A percentile compares a stretch with the other conserved stretches of the same genome.
Evolutionary conservation across 2,797 vertebrate species (phyloP).

Genomic region (Vultur gryphus): DNA sequence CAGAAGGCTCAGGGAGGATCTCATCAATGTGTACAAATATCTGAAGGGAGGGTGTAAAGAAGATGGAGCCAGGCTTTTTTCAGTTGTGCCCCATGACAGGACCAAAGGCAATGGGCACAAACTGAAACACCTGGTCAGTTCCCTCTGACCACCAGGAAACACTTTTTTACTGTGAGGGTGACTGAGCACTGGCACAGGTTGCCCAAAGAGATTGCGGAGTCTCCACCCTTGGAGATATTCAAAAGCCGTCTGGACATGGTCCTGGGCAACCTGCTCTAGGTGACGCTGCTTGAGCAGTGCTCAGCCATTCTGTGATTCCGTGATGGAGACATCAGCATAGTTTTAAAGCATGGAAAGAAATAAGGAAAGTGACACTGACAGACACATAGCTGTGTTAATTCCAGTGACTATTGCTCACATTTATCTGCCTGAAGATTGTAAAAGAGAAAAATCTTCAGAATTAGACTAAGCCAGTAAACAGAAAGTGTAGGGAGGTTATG

Average conservation of each 20-base stretch:
- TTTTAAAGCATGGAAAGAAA: background rate
- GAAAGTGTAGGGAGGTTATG: background rate
- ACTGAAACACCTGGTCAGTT: background rate
- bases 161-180: background rate
- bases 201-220: background rate
- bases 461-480: background rate
- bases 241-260: background rate
- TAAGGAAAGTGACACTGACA: background rate
- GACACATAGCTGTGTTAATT: background rate
- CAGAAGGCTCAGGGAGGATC: background rate
- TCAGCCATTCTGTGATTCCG: background rate
- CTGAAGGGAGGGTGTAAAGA: background rate
- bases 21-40: background rate
- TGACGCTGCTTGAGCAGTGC: background rate
- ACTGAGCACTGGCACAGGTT: background rate
- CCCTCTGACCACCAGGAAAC: background rate
- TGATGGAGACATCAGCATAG: background rate
- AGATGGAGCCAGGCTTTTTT: background rate
- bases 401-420: background rate
- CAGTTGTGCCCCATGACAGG: background rate
- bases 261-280: background rate
- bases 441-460: background rate
- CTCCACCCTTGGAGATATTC: background rate
- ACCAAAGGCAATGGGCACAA: background rate
- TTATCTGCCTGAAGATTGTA: background rate